Evolutionary conservation across 2,888 invertebrate species (phyloP).

Genomic region (Agriopis aurantiaria): DNA sequence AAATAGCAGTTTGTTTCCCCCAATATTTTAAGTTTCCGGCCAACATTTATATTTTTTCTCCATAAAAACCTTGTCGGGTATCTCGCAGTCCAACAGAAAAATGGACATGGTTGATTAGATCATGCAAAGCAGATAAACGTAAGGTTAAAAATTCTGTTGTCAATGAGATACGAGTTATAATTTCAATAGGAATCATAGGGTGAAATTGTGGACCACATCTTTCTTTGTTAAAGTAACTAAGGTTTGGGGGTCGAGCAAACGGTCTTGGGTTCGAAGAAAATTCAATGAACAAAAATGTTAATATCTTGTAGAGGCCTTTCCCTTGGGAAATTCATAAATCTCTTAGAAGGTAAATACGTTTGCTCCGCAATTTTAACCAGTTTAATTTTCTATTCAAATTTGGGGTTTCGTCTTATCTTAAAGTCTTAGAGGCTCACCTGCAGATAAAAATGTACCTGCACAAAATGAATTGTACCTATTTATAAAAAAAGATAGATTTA

Average conservation of each 20-base stretch:
- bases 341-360: conserved; percentile 28
- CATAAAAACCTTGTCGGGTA: too few relatives aligned
- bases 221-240: background rate
- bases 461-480: conserved; percentile 11
- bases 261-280: background rate
- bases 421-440: conserved; percentile 21
- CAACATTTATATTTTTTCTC: too few relatives aligned
- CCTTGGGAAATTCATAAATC: conserved; percentile 35
- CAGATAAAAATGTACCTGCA: conserved; percentile 10
- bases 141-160: too few relatives aligned
- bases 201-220: too few relatives aligned
- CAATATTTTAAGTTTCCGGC: too few relatives aligned
- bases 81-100: too few relatives aligned
- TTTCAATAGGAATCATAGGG: too few relatives aligned
- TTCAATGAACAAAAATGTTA: conserved; percentile 25
- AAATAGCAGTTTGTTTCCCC: too few relatives aligned
- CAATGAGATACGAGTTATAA: too few relatives aligned
- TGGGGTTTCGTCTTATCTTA: conserved; percentile 21
- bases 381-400: conserved; percentile 36
- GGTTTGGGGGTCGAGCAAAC: background rate
- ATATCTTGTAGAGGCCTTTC: conserved; percentile 13
- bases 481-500: background rate
- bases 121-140: too few relatives aligned
- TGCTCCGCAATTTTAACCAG: conserved; percentile 27
- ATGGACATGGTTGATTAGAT: too few relatives aligned